Percentiles rank a stretch among this genome's conserved stretches.
Conservation (phyloP, 2,113 vertebrate species). For the Grammomys surdaster region DNA sequence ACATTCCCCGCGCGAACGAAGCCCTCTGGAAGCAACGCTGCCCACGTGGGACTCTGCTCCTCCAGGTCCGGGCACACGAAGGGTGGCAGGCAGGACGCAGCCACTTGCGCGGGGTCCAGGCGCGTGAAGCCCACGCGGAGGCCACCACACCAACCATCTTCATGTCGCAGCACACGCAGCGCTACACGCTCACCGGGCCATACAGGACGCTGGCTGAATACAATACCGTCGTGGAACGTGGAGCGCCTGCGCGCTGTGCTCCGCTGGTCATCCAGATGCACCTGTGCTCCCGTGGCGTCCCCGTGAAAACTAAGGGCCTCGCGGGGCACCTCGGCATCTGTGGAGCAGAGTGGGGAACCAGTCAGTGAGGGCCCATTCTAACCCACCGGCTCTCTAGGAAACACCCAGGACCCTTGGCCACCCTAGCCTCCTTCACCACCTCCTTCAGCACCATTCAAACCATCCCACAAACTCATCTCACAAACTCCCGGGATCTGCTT, state of each 20-base stretch:
- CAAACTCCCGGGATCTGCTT: too few species aligned
- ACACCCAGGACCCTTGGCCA: accelerated
- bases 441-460: neutral
- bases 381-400: neutral
- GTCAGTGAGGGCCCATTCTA: accelerated
- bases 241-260: conserved; percentile 74
- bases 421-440: too few species aligned
- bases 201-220: conserved; percentile 90
- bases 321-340: conserved; percentile 35
- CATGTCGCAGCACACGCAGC: conserved; percentile 81
- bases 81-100: conserved; percentile 73
- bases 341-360: accelerated
- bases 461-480: too few species aligned
- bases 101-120: conserved; percentile 81
- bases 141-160: conserved; percentile 84
- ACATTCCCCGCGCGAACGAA: conserved; percentile 70
- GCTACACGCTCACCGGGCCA: conserved; percentile 84
- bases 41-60: conserved; percentile 85
- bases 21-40: conserved; percentile 68
- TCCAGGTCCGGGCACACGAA: conserved; percentile 89
- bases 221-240: conserved; percentile 88
- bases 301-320: conserved; percentile 87
- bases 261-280: conserved; percentile 81
- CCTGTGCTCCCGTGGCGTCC: conserved; percentile 81
- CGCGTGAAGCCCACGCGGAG: conserved; percentile 92